phyloP scores from a whole-genome alignment of 2,113 vertebrate genomes.

The Gymnobelideus leadbeateri region DNA sequence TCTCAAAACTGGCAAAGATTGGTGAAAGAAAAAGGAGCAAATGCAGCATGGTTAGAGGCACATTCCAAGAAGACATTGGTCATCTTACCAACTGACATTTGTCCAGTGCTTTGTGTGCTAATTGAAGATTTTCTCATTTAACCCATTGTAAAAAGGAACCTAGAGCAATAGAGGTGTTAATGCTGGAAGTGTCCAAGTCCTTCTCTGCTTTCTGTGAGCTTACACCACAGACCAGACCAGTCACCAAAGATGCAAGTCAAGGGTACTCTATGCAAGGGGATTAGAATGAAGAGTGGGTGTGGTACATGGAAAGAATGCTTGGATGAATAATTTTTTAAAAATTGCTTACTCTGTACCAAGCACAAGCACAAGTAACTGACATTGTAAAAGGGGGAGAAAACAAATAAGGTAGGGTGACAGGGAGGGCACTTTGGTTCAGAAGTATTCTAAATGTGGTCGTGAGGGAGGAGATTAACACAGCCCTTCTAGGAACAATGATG shows the following conservation, averaged over 20 bases:
- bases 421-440: not conserved
- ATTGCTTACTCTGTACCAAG: not conserved
- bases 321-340: not conserved
- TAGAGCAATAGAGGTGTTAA: not conserved
- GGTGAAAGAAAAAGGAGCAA: not conserved
- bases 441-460: too few relatives aligned
- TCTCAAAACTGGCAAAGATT: not conserved
- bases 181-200: not conserved
- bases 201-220: not conserved
- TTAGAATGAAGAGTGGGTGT: not conserved
- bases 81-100: not conserved
- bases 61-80: not conserved
- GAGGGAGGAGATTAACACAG: too few relatives aligned
- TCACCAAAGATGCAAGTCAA: not conserved
- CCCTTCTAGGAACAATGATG: too few relatives aligned
- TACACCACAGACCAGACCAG: not conserved
- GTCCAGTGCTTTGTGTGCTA: not conserved
- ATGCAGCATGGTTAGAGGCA: not conserved
- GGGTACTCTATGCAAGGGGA: not conserved
- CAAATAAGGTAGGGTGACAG: not conserved
- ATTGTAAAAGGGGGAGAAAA: not conserved
- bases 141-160: not conserved
- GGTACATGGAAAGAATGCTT: not conserved
- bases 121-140: not conserved
- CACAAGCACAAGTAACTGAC: not conserved